phyloP scores from a whole-genome alignment of 1,140 invertebrate genomes.

The Trichonephila clavata region DNA sequence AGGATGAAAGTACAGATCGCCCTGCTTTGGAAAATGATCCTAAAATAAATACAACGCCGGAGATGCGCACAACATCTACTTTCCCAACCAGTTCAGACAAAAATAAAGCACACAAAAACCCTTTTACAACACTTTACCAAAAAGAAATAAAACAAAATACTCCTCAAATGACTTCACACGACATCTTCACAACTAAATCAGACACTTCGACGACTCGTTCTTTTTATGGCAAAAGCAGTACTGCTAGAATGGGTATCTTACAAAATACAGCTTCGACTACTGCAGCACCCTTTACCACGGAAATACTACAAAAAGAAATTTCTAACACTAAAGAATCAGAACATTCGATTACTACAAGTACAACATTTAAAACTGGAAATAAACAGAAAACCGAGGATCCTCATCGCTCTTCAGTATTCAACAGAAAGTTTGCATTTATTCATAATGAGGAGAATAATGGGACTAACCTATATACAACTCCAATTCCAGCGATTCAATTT shows the following conservation, averaged over 20 bases:
- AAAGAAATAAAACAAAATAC: not conserved
- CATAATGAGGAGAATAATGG: constrained; percentile 54
- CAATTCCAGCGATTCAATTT: not conserved
- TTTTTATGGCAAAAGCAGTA: not conserved
- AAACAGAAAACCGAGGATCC: not conserved
- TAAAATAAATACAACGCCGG: not conserved
- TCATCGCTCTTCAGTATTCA: constrained; percentile 50
- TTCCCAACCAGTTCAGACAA: too few species aligned
- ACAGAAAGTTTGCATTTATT: constrained; percentile 74
- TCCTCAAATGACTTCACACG: not conserved
- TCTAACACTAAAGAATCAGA: constrained; percentile 1
- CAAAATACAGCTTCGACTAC: not conserved
- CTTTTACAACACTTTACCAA: too few species aligned
- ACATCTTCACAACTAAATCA: not conserved
- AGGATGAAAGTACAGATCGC: not conserved
- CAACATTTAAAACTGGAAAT: not conserved
- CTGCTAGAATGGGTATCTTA: not conserved
- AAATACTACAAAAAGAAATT: not conserved
- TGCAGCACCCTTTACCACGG: not conserved
- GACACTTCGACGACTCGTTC: not conserved
- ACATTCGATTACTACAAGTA: not conserved
- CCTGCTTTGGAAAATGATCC: not conserved
- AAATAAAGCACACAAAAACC: too few species aligned
- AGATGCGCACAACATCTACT: not conserved
- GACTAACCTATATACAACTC: constrained; percentile 49